These are phyloP conservation scores for Lasioglossum pauxillum DNA, from an alignment of 2,888 invertebrate species.

Conservation along the genomic window DNA sequence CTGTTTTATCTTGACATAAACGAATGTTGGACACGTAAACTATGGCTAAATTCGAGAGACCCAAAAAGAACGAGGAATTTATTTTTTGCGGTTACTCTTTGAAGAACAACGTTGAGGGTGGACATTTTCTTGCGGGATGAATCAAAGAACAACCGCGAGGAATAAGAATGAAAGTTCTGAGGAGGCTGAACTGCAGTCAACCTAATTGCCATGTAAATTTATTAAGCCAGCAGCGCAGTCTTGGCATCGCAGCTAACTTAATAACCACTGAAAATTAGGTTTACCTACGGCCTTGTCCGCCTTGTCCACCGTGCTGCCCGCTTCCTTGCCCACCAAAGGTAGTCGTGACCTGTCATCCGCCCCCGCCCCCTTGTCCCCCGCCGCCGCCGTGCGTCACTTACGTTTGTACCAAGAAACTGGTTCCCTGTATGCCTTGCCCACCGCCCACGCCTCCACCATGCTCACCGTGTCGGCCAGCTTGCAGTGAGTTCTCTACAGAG, in stretches of 20 bases:
- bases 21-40: neutral
- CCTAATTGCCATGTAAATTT: conserved; percentile 15
- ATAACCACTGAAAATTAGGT: conserved; percentile 60
- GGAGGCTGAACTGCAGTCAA: neutral
- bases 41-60: too few relatives aligned
- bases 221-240: conserved; percentile 11
- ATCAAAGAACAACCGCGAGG: neutral
- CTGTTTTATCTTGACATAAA: too few relatives aligned
- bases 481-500: conserved; percentile 47
- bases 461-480: conserved; percentile 66
- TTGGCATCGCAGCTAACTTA: conserved; percentile 26
- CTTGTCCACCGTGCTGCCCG: conserved; percentile 70
- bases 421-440: conserved; percentile 72
- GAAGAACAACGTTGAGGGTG: neutral
- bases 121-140: neutral
- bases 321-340: conserved; percentile 74
- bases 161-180: neutral
- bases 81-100: neutral
- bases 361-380: conserved; percentile 55
- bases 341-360: conserved; percentile 66
- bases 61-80: neutral
- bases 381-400: conserved; percentile 56
- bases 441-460: conserved; percentile 67
- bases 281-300: conserved; percentile 72
- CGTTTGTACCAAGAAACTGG: conserved; percentile 64